phyloP scores from a whole-genome alignment of 2,888 invertebrate species.

The Calameuta idolon region DNA sequence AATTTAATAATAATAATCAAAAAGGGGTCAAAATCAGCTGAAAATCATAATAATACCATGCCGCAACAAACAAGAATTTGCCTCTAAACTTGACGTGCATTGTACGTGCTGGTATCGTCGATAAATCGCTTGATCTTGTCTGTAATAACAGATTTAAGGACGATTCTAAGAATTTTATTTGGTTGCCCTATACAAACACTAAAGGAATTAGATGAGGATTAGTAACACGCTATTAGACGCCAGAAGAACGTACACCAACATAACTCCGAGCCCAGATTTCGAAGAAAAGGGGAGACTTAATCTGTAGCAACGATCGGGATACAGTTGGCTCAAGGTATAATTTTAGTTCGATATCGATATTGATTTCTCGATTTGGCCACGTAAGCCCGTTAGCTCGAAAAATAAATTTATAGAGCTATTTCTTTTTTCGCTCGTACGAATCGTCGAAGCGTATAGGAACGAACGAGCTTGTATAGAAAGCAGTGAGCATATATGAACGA shows the following conservation, averaged over 20 bases:
- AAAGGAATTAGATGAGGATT: neutral
- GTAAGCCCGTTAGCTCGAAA: conserved; percentile 4
- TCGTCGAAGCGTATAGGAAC: neutral
- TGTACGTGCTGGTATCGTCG: too few species aligned
- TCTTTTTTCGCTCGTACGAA: conserved; percentile 5
- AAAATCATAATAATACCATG: too few species aligned
- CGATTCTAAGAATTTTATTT: neutral
- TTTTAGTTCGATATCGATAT: neutral
- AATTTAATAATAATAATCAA: too few species aligned
- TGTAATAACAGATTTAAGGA: too few species aligned
- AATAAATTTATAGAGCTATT: conserved; percentile 13
- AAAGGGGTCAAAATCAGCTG: too few species aligned
- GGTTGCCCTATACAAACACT: neutral
- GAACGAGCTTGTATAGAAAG: neutral
- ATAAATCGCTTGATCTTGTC: too few species aligned
- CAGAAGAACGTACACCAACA: neutral
- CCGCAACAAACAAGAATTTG: too few species aligned
- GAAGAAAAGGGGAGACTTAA: neutral
- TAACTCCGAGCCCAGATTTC: neutral
- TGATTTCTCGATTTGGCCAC: neutral
- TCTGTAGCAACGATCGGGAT: neutral
- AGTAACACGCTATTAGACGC: neutral
- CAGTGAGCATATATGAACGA: neutral
- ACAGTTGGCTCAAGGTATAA: neutral
- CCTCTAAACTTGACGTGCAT: too few species aligned